Conservation (phyloP, 2,888 invertebrate species). For the Autographa gamma region DNA sequence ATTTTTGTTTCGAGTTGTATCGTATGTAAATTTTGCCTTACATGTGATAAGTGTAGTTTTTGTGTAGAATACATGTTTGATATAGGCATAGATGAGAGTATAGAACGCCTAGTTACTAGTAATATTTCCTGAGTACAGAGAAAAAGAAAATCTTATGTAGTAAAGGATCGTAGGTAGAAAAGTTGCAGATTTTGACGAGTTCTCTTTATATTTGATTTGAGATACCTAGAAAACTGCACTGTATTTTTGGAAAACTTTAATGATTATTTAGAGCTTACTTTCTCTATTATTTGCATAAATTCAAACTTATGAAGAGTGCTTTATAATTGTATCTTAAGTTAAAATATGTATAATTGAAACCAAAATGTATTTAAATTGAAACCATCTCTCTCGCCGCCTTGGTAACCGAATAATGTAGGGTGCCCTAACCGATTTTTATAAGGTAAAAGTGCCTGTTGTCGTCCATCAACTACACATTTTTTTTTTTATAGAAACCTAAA, state of each 20-base stretch:
- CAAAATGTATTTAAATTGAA: constrained; percentile 27
- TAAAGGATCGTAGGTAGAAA: no score
- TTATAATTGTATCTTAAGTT: neutral
- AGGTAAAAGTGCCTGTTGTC: constrained; percentile 11
- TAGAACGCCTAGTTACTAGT: neutral
- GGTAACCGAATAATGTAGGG: constrained; percentile 12
- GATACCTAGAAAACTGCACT: no score
- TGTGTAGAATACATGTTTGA: neutral
- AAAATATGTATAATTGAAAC: neutral
- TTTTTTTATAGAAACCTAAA: neutral
- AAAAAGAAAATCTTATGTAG: no score
- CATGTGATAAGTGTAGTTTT: neutral
- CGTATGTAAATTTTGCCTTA: neutral
- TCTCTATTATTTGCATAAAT: no score
- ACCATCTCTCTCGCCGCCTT: constrained; percentile 16
- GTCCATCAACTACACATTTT: neutral
- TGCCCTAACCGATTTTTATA: neutral
- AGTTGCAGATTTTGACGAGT: no score
- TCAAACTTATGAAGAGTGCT: no score
- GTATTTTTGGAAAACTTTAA: no score
- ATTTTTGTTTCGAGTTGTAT: neutral
- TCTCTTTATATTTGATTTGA: no score
- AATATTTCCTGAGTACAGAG: no score
- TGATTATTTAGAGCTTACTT: no score
- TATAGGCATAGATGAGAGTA: neutral